Percentiles rank a stretch among this genome's conserved stretches.
Evolutionary conservation across 2,888 invertebrate species (phyloP).

Genomic region (Reticulitermes lucifugus): DNA sequence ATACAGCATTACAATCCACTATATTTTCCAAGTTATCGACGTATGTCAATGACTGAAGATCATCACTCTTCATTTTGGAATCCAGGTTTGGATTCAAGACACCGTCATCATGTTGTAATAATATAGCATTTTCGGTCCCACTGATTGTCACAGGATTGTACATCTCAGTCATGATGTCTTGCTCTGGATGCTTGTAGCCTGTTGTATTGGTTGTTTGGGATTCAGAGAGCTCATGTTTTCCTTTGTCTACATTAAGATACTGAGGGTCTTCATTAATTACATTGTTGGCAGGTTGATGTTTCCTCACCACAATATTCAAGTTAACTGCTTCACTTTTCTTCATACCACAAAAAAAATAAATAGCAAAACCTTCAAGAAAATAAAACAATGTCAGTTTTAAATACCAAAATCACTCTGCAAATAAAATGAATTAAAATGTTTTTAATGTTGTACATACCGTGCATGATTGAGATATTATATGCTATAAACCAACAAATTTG

Average conservation of each 20-base stretch:
- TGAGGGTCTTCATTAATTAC: not conserved
- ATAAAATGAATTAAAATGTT: too few species aligned
- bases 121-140: not conserved
- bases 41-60: not conserved
- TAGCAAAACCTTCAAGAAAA: slow-evolving; percentile 22
- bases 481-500: too few species aligned
- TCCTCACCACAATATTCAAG: not conserved
- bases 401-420: too few species aligned
- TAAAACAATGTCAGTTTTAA: not conserved
- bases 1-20: not conserved
- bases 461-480: too few species aligned
- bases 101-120: not conserved
- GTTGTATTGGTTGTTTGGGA: not conserved
- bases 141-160: not conserved
- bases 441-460: too few species aligned
- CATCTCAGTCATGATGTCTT: not conserved
- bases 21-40: not conserved
- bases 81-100: slow-evolving; percentile 1
- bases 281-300: not conserved
- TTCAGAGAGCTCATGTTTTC: not conserved
- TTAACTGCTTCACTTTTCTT: not conserved
- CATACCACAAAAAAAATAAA: slow-evolving; percentile 12
- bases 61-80: not conserved
- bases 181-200: not conserved
- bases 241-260: not conserved